Evolutionary conservation across 1,140 invertebrate genomes (phyloP), one percentile per base, ranked within the genome.

Genomic region (Lasaia peninsularis): DNA sequence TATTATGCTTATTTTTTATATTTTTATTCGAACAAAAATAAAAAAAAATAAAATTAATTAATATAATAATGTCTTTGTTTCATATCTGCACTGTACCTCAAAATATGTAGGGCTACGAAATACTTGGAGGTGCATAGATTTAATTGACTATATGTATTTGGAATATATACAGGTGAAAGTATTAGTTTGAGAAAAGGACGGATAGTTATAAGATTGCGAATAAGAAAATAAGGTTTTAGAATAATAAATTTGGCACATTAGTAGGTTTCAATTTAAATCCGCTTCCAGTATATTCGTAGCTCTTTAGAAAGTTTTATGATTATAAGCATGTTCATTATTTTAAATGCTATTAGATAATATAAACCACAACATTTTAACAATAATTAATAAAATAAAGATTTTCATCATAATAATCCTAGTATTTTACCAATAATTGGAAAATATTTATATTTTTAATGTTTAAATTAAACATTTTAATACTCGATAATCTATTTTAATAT

Each of bases 41-140:
- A n/a, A n/a, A n/a, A 28, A 28, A 28, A 28, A 2, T 4, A 2
- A 2, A 12, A 35, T 12, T 14, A 35, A 14, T n/a, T n/a, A 40
- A 12, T 8, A 40, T 9, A 40, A 40, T 2, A 14, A 7, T 2
- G 2, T 2, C n/a, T 48, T 44, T 44, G 44, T 48, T 20, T 48
- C 10, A 16, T 2, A 9, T 48, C 20, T 48, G 44, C 44, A 48
- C 44, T 48, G 20, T 21, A 11, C 20, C 20, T 48, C 10, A 24
- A 48, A 48, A 21, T 48, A 48, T 20, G 21, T 48, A 48, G 44
- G 21, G 44, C 44, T 48, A 48, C 44, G 21, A 48, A 48, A 21
- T 48, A 48, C 20, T 48, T 6, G n/a, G 11, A 24, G 44, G 44
- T 48, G 44, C n/a, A 20, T 28, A 28, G 4, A 4, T 18, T 18